Evolutionary conservation across 1,140 invertebrate species (phyloP).

Genomic region (Coelopa frigida): DNA sequence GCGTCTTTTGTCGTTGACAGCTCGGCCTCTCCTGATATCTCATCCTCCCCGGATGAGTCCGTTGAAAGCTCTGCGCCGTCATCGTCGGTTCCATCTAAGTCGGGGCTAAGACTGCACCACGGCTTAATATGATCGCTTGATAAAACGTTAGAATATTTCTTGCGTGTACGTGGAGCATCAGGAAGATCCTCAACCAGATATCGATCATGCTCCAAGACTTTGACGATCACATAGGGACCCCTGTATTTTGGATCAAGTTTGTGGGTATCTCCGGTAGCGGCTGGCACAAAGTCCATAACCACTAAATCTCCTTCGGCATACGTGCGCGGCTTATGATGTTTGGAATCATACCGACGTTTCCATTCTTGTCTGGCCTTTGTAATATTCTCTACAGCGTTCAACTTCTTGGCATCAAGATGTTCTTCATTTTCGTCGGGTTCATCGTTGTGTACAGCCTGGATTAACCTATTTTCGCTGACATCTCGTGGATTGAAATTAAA

Average conservation of each 20-base stretch:
- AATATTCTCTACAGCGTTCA: background rate
- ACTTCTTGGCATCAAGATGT: too few species aligned
- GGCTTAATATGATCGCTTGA: conserved; percentile 16
- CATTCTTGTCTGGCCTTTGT: background rate
- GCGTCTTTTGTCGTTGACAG: conserved; percentile 10
- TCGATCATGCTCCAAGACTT: conserved; percentile 13
- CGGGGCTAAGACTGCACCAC: conserved; percentile 11
- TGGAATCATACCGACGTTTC: background rate
- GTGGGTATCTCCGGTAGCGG: background rate
- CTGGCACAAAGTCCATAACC: conserved; percentile 1
- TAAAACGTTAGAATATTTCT: conserved; percentile 1
- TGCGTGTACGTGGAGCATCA: conserved; percentile 5
- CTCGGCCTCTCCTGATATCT: conserved; percentile 10
- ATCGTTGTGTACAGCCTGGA: background rate
- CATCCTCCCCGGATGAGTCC: conserved; percentile 1
- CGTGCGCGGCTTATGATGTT: background rate
- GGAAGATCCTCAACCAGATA: conserved; percentile 19
- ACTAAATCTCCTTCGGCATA: background rate
- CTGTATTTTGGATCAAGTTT: conserved; percentile 8
- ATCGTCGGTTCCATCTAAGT: conserved; percentile 5
- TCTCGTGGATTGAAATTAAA: conserved; percentile 2
- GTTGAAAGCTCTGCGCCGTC: too few species aligned
- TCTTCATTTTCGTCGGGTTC: too few species aligned
- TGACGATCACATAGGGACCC: conserved; percentile 7
- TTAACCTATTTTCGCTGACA: background rate